Evolutionary conservation across 2,888 invertebrate genomes (phyloP), one percentile per base, ranked within the genome.

Genomic region (Acronicta leporina): DNA sequence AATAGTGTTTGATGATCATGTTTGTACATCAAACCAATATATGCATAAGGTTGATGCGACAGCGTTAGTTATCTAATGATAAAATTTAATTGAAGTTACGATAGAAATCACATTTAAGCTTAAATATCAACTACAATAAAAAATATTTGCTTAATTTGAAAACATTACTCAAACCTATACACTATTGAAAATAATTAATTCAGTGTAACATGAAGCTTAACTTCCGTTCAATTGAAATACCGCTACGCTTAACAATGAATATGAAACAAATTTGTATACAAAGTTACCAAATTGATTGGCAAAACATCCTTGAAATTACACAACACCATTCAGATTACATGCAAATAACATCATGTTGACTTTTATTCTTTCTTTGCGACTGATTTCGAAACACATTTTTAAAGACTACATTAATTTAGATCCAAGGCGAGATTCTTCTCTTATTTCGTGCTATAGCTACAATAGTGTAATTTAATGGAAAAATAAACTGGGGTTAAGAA

Each of bases 271-370:
- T 51, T 48, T 45, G 40, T 61, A 66, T 74, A 61, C 64, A 70
- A 71, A 72, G 68, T 54, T 47, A 59, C 33, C 38, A 48, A 38
- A 35, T 72, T 75, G 72, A 75, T 80, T 81, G 67, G 71, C 69
- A 69, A 81, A 80, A 83, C 79, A 79, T 83, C 80, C 78, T 78
- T 69, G 66, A 74, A 73, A 75, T 69, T 64, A 68, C 57, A 61
- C 60, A 68, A 69, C 66, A 63, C 51, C 70, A 69, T 68, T 55
- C 45, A 49, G 48, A 67, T 73, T 63, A 56, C 45, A 55, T 51
- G 61, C 27, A 54, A 55, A 58, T 65, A 61, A 56, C 45, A 58
- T 49, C 14, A 51, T 33, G 33, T 68, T 46, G 52, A 43, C 48
- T 49, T 48, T 8, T 62, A 41, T 5, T 27, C n/a, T 50, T 72